Evolutionary conservation across 2,797 vertebrate species (phyloP).

Genomic region (Pantherophis alleghaniensis): DNA sequence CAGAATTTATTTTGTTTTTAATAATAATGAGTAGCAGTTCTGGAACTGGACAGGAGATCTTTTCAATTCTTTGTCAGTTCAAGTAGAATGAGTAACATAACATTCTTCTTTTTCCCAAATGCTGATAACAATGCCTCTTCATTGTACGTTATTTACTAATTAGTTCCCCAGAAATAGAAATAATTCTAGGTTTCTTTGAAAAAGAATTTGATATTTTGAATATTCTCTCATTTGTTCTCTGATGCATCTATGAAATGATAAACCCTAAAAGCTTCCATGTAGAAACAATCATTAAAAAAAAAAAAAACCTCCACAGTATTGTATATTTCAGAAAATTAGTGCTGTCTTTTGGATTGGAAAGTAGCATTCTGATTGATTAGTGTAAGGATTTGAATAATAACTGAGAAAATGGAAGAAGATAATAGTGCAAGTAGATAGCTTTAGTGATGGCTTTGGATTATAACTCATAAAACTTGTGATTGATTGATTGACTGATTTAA

Average conservation of each 20-base stretch:
- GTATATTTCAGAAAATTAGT: neutral
- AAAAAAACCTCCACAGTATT: neutral
- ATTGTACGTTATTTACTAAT: neutral
- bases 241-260: rapidly evolving
- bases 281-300: neutral
- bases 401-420: neutral
- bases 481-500: neutral
- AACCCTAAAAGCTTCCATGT: neutral
- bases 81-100: rapidly evolving
- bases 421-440: neutral
- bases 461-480: neutral
- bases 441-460: neutral
- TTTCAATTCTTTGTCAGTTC: neutral
- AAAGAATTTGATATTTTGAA: neutral
- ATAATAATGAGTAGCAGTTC: neutral
- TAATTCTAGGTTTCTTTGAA: neutral
- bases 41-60: neutral
- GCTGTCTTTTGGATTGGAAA: neutral
- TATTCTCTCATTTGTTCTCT: neutral
- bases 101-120: neutral
- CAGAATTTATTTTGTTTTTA: neutral
- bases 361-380: neutral
- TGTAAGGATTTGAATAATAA: neutral
- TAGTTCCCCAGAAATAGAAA: neutral
- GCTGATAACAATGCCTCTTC: neutral